These are phyloP conservation scores for Synodontis membranacea DNA, from an alignment of 2,113 vertebrate species.

Conservation along the genomic window DNA sequence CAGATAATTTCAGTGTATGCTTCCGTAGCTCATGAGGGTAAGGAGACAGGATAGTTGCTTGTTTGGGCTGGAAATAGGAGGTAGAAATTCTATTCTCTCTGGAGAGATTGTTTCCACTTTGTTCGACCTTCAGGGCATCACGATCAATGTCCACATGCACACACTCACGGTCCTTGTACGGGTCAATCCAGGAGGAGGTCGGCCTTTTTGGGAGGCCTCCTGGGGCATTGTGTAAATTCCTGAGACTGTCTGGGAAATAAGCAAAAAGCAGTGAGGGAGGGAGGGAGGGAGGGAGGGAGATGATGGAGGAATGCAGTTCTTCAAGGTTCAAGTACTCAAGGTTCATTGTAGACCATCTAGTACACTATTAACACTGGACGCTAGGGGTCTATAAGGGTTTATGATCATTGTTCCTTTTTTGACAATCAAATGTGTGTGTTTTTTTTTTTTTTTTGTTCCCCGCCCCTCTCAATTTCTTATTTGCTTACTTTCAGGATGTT, in stretches of 20 bases:
- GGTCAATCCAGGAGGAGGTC: neutral
- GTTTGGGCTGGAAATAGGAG: conserved; percentile 2
- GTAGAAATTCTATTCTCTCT: neutral
- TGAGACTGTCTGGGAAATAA: conserved; percentile 60
- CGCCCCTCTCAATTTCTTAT: neutral
- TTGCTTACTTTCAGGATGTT: neutral
- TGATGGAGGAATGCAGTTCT: neutral
- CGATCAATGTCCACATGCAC: conserved; percentile 9
- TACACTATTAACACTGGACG: neutral
- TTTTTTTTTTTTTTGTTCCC: neutral
- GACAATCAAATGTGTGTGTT: too few relatives aligned
- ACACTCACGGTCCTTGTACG: neutral
- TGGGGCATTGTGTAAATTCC: conserved; percentile 54
- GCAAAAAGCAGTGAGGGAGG: conserved; percentile 50
- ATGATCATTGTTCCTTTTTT: neutral
- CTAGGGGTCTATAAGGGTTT: neutral
- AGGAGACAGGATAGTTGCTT: neutral
- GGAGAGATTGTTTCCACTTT: conserved; percentile 16
- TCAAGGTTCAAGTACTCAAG: neutral
- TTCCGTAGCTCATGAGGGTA: neutral
- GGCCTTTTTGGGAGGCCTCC: conserved; percentile 46
- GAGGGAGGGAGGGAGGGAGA: neutral
- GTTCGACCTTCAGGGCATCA: conserved; percentile 31
- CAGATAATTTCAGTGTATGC: neutral
- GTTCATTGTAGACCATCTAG: neutral